Evolutionary conservation across 2,888 invertebrate species (phyloP).

Genomic region (Athalia cordata): DNA sequence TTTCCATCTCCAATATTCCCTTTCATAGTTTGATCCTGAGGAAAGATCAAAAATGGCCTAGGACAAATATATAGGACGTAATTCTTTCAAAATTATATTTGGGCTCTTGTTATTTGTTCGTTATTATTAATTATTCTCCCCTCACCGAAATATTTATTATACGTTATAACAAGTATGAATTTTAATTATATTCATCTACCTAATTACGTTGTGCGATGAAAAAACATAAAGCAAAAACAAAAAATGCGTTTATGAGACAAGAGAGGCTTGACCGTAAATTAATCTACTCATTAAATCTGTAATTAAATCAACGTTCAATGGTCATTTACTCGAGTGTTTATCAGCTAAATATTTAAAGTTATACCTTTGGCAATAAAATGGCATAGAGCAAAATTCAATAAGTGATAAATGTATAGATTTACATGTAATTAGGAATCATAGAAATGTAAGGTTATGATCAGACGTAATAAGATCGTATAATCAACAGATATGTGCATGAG

Average conservation of each 20-base stretch:
- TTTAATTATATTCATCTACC: no score
- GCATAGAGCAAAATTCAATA: background rate
- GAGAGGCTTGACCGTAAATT: conserved; percentile 29
- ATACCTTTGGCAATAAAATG: background rate
- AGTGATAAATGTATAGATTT: background rate
- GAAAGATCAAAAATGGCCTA: conserved; percentile 8
- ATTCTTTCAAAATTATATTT: background rate
- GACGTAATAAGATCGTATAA: no score
- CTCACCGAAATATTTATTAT: no score
- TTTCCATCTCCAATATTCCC: conserved; percentile 36
- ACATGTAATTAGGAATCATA: background rate
- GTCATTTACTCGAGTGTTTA: conserved; percentile 21
- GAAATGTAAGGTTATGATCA: background rate
- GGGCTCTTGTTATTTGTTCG: no score
- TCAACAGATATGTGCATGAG: no score
- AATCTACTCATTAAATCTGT: conserved; percentile 22
- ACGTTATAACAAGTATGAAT: no score
- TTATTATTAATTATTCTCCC: background rate
- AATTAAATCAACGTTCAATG: conserved; percentile 23
- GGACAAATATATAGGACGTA: background rate
- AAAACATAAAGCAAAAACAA: no score
- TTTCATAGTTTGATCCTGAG: conserved; percentile 1
- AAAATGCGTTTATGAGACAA: conserved; percentile 24
- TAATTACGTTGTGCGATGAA: no score
- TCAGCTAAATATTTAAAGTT: conserved; percentile 34